Percentiles rank a stretch among this genome's conserved stretches.
Evolutionary conservation across 2,113 vertebrate genomes (phyloP).

Genomic region (Procavia capensis): DNA sequence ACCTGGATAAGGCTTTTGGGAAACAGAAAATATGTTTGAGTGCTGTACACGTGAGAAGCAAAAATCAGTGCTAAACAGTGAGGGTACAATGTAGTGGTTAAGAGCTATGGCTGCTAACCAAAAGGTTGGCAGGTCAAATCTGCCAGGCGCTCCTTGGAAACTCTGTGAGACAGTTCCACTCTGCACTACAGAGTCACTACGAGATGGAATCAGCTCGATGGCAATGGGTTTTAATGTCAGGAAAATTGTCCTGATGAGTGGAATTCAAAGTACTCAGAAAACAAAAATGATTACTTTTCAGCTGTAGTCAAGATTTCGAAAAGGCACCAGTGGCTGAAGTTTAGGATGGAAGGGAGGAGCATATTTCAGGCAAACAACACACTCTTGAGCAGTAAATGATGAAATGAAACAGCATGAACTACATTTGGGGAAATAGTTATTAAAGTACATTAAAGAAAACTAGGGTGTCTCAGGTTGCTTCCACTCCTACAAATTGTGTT

Average conservation of each 20-base stretch:
- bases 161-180: too few species aligned
- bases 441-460: not conserved
- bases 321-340: not conserved
- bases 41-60: too few species aligned
- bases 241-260: not conserved
- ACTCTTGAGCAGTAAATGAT: not conserved
- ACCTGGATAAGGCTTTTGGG: not conserved
- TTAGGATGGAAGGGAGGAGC: not conserved
- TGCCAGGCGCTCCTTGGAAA: too few species aligned
- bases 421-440: not conserved
- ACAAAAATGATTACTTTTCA: not conserved
- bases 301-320: too few species aligned
- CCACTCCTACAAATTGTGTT: not conserved
- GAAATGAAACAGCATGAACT: not conserved
- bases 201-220: too few species aligned
- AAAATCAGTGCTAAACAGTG: not conserved
- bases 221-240: too few species aligned
- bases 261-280: not conserved
- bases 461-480: not conserved
- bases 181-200: too few species aligned
- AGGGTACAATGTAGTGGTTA: too few species aligned
- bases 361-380: not conserved
- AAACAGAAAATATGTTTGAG: too few species aligned
- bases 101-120: too few species aligned
- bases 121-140: too few species aligned